Conservation (phyloP, 2,888 invertebrate species). For the Aphrophora alni region DNA sequence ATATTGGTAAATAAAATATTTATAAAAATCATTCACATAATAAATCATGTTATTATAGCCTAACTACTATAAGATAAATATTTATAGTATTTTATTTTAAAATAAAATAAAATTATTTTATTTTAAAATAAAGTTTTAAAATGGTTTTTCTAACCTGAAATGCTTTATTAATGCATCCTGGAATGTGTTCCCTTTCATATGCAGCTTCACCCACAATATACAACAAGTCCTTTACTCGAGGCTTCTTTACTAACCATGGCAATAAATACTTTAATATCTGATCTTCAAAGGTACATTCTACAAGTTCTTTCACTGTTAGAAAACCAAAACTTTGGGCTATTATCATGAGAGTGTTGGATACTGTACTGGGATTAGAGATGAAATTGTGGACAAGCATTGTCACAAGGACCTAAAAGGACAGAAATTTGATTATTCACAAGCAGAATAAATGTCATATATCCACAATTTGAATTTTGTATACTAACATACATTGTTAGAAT, state of each 20-base stretch:
- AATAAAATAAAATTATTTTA: no score
- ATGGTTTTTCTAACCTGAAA: slow-evolving; percentile 40
- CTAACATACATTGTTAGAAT: not conserved
- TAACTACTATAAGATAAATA: not conserved
- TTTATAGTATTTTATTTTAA: no score
- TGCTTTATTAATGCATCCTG: slow-evolving; percentile 37
- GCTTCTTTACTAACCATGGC: slow-evolving; percentile 40
- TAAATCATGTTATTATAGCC: not conserved
- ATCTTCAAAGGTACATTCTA: slow-evolving; percentile 28
- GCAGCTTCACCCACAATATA: slow-evolving; percentile 33
- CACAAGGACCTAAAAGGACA: slow-evolving; percentile 30
- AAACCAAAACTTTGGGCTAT: slow-evolving; percentile 22
- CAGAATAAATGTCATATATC: not conserved
- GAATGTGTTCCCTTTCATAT: slow-evolving; percentile 28
- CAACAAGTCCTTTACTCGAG: slow-evolving; percentile 32
- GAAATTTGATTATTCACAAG: not conserved
- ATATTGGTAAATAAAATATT: slow-evolving; percentile 36
- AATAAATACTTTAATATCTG: slow-evolving; percentile 42
- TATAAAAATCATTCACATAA: slow-evolving; percentile 30
- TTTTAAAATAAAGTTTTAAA: no score
- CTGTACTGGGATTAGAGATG: not conserved
- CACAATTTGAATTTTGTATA: not conserved
- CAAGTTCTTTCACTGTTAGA: slow-evolving; percentile 14
- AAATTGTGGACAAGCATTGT: slow-evolving; percentile 21
- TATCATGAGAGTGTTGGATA: not conserved